Conservation (phyloP, 2,888 invertebrate genomes). For the Melangyna quadrimaculata region DNA sequence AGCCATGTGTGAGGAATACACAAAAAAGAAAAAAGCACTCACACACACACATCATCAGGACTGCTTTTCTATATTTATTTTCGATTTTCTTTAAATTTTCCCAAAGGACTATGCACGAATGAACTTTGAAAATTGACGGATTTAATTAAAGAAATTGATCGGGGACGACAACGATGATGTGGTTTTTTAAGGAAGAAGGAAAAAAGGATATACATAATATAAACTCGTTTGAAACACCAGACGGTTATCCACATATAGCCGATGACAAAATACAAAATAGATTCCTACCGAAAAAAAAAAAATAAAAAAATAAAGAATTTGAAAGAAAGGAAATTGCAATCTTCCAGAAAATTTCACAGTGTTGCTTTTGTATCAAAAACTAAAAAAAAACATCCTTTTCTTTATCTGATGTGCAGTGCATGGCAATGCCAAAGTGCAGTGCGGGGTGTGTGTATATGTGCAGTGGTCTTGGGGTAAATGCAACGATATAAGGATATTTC, state of each 20-base stretch:
- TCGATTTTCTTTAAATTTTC: slow-evolving; percentile 31
- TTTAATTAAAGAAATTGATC: slow-evolving; percentile 71
- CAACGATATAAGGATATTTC: slow-evolving; percentile 49
- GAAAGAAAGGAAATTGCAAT: slow-evolving; percentile 59
- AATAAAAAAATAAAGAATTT: neutral
- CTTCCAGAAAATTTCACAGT: slow-evolving; percentile 62
- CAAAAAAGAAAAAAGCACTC: neutral
- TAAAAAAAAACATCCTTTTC: slow-evolving; percentile 23
- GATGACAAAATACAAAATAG: slow-evolving; percentile 27
- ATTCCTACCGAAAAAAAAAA: too few species aligned
- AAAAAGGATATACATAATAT: neutral
- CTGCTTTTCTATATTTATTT: slow-evolving; percentile 41
- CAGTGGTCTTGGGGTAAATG: neutral
- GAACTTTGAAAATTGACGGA: slow-evolving; percentile 64
- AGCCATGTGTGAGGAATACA: neutral
- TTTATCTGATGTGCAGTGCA: slow-evolving; percentile 23
- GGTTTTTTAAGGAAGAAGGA: slow-evolving; percentile 1
- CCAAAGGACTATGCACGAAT: slow-evolving; percentile 55
- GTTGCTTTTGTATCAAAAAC: slow-evolving; percentile 20
- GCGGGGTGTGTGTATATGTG: neutral
- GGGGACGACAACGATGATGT: slow-evolving; percentile 37
- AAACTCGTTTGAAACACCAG: slow-evolving; percentile 16
- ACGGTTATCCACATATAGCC: slow-evolving; percentile 15
- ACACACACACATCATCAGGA: neutral
- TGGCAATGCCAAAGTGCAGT: slow-evolving; percentile 7